These are phyloP conservation scores for Ailuropoda melanoleuca DNA, from an alignment of 2,113 vertebrate species.

Conservation along the genomic window DNA sequence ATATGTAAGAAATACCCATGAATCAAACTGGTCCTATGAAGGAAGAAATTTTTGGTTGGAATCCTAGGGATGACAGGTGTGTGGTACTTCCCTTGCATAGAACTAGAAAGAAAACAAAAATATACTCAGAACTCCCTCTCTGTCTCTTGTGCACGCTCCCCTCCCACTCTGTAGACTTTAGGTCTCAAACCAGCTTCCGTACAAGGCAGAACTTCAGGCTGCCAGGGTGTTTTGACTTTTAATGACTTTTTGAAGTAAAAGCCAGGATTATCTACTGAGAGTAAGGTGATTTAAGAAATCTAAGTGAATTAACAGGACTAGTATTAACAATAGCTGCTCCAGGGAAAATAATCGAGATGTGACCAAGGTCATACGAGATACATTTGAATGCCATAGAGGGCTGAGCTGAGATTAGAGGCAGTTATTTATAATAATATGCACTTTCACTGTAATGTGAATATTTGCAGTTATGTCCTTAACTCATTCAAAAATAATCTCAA, in stretches of 20 bases:
- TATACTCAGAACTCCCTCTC: not conserved
- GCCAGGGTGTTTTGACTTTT: not conserved
- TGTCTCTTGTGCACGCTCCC: accelerated
- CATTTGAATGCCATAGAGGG: not conserved
- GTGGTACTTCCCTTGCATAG: not conserved
- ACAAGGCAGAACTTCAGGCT: not conserved
- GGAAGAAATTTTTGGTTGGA: not conserved
- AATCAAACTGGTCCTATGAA: not conserved
- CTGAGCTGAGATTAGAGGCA: not conserved
- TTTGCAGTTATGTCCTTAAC: not conserved
- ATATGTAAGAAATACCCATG: not conserved
- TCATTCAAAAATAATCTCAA: not conserved
- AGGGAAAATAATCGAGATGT: not conserved
- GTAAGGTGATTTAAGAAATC: not conserved
- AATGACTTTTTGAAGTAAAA: slow-evolving; percentile 22
- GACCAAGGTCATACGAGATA: not conserved
- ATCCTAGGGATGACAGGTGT: not conserved
- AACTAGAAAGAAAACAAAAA: not conserved
- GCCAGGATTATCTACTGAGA: not conserved
- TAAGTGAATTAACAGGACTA: not conserved
- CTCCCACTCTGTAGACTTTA: not conserved
- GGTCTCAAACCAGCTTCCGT: not conserved
- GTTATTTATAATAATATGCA: not conserved
- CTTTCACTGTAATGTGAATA: not conserved
- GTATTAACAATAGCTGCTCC: not conserved